A percentile compares a stretch with the other conserved stretches of the same genome.
Conservation (phyloP, 2,113 vertebrate species). For the Aptenodytes forsteri region DNA sequence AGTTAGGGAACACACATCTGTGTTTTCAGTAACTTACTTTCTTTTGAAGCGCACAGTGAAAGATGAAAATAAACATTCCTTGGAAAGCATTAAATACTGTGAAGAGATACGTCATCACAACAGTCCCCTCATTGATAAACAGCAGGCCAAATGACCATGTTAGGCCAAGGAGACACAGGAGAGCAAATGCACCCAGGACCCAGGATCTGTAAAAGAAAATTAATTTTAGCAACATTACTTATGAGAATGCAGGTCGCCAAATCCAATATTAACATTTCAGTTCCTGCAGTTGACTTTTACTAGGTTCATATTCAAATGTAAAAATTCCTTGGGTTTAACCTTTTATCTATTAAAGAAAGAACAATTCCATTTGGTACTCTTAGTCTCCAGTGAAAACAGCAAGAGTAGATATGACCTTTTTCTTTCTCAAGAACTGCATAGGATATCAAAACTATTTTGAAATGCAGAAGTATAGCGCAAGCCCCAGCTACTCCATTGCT, state of each 20-base stretch:
- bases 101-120: slow-evolving; percentile 98
- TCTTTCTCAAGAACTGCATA: slow-evolving; percentile 68
- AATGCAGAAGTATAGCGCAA: slow-evolving; percentile 63
- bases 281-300: slow-evolving; percentile 74
- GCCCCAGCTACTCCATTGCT: slow-evolving; percentile 59
- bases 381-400: slow-evolving; percentile 75
- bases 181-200: slow-evolving; percentile 95
- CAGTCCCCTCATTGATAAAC: slow-evolving; percentile 92
- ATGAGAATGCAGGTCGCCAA: background rate
- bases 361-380: slow-evolving; percentile 72
- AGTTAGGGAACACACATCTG: background rate
- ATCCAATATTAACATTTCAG: slow-evolving; percentile 70
- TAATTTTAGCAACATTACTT: slow-evolving; percentile 62
- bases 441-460: slow-evolving; percentile 69
- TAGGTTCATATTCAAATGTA: slow-evolving; percentile 76
- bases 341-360: slow-evolving; percentile 74
- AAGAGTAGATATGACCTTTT: slow-evolving; percentile 73
- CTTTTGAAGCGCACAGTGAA: slow-evolving; percentile 97
- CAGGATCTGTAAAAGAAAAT: slow-evolving; percentile 88
- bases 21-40: slow-evolving; percentile 83
- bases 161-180: slow-evolving; percentile 93
- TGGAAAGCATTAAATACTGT: slow-evolving; percentile 99
- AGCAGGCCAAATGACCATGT: slow-evolving; percentile 98
- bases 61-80: slow-evolving; percentile 99
- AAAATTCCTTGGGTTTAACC: slow-evolving; percentile 76